Evolutionary conservation across 2,888 invertebrate species (phyloP), one percentile per base, ranked within the genome.

Genomic region (Chalcis sispes): DNA sequence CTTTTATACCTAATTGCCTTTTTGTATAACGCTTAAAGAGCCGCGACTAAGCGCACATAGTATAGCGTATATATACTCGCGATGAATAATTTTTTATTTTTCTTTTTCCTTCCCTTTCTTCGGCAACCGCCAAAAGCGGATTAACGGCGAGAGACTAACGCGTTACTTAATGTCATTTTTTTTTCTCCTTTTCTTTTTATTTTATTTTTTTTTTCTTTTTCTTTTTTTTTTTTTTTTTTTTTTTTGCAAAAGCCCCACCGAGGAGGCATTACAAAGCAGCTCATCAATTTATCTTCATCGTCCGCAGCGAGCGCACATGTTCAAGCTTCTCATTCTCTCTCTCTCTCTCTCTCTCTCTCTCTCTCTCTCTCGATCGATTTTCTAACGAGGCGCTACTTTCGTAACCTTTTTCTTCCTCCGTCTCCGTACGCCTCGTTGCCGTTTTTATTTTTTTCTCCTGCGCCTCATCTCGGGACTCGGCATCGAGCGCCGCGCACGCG

Each of bases 211-310:
- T n/a, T n/a, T n/a, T n/a, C n/a, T n/a, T n/a, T n/a, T n/a, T n/a
- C n/a, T n/a, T n/a, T n/a, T n/a, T n/a, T 65, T 67, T 64, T n/a
- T n/a, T n/a, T n/a, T n/a, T n/a, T n/a, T n/a, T n/a, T n/a, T n/a
- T n/a, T n/a, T 72, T 72, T 64, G 72, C 72, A 48, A 72, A 72
- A 29, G 25, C 36, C 54, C 66, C 67, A 48, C 32, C 2, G 5
- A 18, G 42, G 64, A 62, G 64, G 32, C 58, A 58, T 65, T 72
- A 72, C 72, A 65, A 72, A 72, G 42, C n/a, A n/a, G 71, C 58
- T 72, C 72, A 58, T 72, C 72, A 58, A 72, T 72, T 72, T 65
- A 72, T 72, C 72, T 72, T 72, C 72, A 50, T 65, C 64, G 42
- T 23, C n/a, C 42, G 52, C 52, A 29, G 48, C 46, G 42, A n/a